Base-by-base conservation (phyloP, 2,888 invertebrate genomes). In the Hanleya hanleyi region DNA sequence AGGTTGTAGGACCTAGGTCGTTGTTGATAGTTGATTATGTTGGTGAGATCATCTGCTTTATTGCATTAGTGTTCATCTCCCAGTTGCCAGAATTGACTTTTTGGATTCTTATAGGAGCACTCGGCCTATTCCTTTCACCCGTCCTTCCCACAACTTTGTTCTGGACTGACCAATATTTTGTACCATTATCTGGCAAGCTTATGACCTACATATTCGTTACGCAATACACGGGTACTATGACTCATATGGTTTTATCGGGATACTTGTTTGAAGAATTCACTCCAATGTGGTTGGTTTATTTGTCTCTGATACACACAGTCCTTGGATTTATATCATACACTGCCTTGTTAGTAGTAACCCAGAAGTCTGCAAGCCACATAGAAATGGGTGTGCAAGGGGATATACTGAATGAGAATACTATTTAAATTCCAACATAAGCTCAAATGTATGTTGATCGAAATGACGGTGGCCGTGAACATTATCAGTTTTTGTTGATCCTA, bases 101-200 rank as follows among this genome's bases (percentile, higher is more conserved):
- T 5, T 83, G 81, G 81, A 41, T 77, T 6, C 76, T 74, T 47
- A 75, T 79, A 22, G 74, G 70, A 2, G 50, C 73, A 4, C 72
- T 74, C 6, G 83, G 81, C 6, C 77, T 80, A 61, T 75, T 78
- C 1, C 77, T 81, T 71, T 81, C 81, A 0, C 70, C 81, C 1
- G 70, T 81, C 36, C 80, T 81, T 50, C 80, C 83, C 2, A 76
- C 77, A 51, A 73, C 78, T 18, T 78, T 81, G 41, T 78, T 78
- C 0, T 83, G 81, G 83, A 79, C 81, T 0, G 80, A 81, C 47
- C 77, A 78, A 69, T 73, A 75, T 36, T 72, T 83, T 18, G 47
- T 80, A 26, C 73, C 75, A 29, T 78, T 83, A 1, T 77, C 77
- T 0, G 81, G 81, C 4, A 79, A 73, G 66, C 69, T 83, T 5